Conservation (phyloP, 2,888 invertebrate genomes). For the Aphrophora alni region DNA sequence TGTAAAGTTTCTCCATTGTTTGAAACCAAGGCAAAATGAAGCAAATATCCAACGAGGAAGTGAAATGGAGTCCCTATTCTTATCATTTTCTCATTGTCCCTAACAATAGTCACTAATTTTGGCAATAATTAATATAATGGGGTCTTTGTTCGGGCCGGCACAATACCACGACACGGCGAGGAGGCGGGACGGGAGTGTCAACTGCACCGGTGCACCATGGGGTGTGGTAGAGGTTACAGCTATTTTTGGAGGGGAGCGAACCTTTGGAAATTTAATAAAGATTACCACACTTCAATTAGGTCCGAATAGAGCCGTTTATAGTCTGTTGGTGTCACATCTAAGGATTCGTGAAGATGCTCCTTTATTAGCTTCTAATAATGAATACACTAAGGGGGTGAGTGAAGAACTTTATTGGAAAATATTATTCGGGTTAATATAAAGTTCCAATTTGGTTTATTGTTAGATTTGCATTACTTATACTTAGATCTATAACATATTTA, state of each 20-base stretch:
- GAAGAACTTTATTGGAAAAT: too few relatives aligned
- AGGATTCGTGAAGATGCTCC: too few relatives aligned
- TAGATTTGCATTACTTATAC: too few relatives aligned
- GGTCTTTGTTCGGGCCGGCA: neutral
- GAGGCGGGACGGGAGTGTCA: neutral
- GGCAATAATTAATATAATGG: conserved; percentile 6
- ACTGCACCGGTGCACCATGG: neutral
- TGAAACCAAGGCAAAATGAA: neutral
- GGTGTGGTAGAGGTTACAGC: neutral
- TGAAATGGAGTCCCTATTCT: neutral
- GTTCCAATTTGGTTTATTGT: too few relatives aligned
- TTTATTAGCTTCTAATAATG: too few relatives aligned
- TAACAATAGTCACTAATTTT: neutral
- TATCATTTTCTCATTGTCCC: neutral
- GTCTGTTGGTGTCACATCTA: too few relatives aligned
- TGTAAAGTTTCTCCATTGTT: neutral
- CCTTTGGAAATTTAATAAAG: neutral
- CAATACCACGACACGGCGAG: too few relatives aligned
- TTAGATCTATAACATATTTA: too few relatives aligned
- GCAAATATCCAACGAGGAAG: neutral
- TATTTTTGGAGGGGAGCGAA: neutral
- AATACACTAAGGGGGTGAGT: too few relatives aligned
- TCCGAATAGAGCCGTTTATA: neutral
- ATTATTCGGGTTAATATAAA: too few relatives aligned
- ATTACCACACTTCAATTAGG: neutral